Evolutionary conservation across 2,797 vertebrate genomes (phyloP), one percentile per base, ranked within the genome.

Genomic region (Oceanodroma leucorhoa): DNA sequence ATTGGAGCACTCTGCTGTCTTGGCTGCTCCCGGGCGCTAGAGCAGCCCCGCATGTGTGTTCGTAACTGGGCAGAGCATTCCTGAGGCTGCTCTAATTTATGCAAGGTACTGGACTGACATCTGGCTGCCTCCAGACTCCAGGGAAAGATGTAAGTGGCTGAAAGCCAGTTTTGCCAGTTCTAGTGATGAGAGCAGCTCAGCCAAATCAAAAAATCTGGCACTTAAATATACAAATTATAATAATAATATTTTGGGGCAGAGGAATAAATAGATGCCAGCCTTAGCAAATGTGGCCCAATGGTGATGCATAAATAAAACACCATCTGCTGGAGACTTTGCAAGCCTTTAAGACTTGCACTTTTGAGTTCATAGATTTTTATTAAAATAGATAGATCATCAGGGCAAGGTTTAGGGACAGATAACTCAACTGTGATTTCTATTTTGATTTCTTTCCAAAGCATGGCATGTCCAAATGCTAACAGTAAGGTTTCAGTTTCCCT

Each of bases 261-360:
- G 19, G 21, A 87, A 78, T 84, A 90, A 90, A 70, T 82, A 72
- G 62, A 89, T 41, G 29, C 30, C 79, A 85, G 22, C 23, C 20
- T 87, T 51, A 83, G 51, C 21, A 88, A 95, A 95, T 90, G 50
- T 69, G 82, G n/a, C 87, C 94, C 72, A 84, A 2, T 34, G 43
- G 85, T 66, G 66, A 81, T 77, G 50, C 57, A 76, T 54, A 86
- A 88, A 93, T 55, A 83, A 94, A 90, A 40, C 40, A 71, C 91
- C 94, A 96, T 90, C 93, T 96, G 92, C 82, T 93, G 93, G 89
- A 96, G 77, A 58, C 20, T 88, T 85, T 72, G 21, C 18, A 81
- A 81, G 38, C 27, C 16, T 66, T 91, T 91, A 88, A 91, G n/a
- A 62, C 12, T 58, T 78, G 18, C 13, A 60, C 30, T 88, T 93